Evolutionary conservation across 2,113 vertebrate species (phyloP), one percentile per base, ranked within the genome.

Genomic region (Dromiciops gliroides): DNA sequence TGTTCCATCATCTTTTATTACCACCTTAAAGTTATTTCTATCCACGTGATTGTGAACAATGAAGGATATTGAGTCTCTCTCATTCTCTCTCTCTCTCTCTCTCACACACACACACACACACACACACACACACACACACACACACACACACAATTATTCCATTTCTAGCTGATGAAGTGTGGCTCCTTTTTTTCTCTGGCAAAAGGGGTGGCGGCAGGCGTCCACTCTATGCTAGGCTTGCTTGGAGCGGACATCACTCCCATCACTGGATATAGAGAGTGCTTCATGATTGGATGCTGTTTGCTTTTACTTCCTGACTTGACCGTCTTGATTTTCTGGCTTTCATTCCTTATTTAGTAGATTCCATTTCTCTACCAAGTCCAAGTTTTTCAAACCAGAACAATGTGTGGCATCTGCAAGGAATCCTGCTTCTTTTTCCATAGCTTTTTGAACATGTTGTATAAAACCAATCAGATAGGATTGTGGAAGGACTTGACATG

Each of bases 141-240:
- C 12, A 11, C 28, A 14, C 56, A 60, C 56, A 60, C 11, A 60
- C 26, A 60, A 31, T 67, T 91, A 95, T 95, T 98, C 95, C 94
- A 89, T 96, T 97, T n/a, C 0, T 96, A 98, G 90, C 91, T 97
- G 95, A 92, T 96, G 94, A 97, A 97, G 97, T 48, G 50, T 75
- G n/a, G n/a, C 37, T 44, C 67, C n/a, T 83, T 83, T 97, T 95
- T 56, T 98, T 96, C 97, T 96, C 92, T 97, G 96, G 16, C 31
- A 67, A 92, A 91, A 97, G 94, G 94, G 96, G 98, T 98, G 97
- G 92, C 94, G 97, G 94, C 90, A 97, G 94, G 94, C 94, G 97
- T 97, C 19, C 16, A 44, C n/a, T 98, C 93, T 91, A 92, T 95
- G 90, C 95, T 56, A 95, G 95, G 92, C 94, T 97, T 98, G 93